Evolutionary conservation across 2,888 invertebrate species (phyloP), one percentile per base, ranked within the genome.

Genomic region (Drosophila acutilabella): DNA sequence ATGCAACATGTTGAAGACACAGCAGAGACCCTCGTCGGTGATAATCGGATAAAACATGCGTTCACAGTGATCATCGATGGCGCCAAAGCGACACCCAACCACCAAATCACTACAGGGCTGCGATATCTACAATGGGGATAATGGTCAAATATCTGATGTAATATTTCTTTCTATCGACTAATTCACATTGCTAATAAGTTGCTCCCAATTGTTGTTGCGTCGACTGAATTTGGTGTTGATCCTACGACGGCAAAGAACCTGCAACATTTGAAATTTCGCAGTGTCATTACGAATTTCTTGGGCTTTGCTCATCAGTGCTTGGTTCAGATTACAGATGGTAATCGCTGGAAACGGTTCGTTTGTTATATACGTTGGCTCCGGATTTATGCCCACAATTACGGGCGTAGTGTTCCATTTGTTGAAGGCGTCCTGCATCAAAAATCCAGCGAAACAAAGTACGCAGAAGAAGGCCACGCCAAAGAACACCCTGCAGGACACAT

Each of bases 281-380:
- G 87, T 80, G 48, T 85, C 70, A 30, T 86, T 90, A 51, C 59
- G 38, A 16, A 82, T 64, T 78, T 74, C 45, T 94, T 93, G 48
- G 93, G 92, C 72, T 93, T 92, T 2, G 94, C 95, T 64, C 94
- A 95, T 23, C 93, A 95, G 94, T 0, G 95, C 96, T 90, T 96
- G 95, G 91, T 97, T 97, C 91, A 96, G 95, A 90, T 97, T 97
- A 90, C 97, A 97, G 68, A 97, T 94, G 0, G 97, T 97, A 1
- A 97, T 93, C 0, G 97, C 96, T 0, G 97, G 97, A 92, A 97
- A 97, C 0, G 97, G 97, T 62, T 97, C 94, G 61, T 94, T 93
- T 3, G 94, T 93, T 0, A 97, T 93, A 0, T 94, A 93, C 65
- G 95, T 95, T 50, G 95, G 94, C 76, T 94, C 94, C 0, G 97